phyloP scores from a whole-genome alignment of 1,140 invertebrate species.

The Papilio polytes region DNA sequence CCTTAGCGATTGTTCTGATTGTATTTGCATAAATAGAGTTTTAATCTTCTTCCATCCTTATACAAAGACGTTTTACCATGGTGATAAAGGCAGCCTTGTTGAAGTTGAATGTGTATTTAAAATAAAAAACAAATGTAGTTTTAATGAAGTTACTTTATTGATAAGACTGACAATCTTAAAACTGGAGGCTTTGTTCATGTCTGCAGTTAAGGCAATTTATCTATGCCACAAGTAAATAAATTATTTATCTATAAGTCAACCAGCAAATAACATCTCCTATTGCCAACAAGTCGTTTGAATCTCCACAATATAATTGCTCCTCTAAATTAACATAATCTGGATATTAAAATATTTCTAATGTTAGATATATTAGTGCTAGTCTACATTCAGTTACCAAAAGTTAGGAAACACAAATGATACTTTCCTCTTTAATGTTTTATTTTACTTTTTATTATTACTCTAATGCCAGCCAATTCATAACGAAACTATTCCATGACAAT shows the following conservation, averaged over 20 bases:
- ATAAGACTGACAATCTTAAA: conserved; percentile 81
- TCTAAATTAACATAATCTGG: conserved; percentile 55
- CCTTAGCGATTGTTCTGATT: no score
- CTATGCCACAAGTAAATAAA: conserved; percentile 76
- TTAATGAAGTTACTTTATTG: conserved; percentile 74
- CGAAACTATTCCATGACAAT: conserved; percentile 8
- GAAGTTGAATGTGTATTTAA: not conserved
- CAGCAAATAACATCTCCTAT: conserved; percentile 63
- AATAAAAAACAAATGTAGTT: conserved; percentile 31
- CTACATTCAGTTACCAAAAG: conserved; percentile 63
- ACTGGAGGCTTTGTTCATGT: conserved; percentile 68
- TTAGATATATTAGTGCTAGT: conserved; percentile 66
- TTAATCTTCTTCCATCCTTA: no score
- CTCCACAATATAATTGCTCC: conserved; percentile 45
- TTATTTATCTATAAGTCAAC: conserved; percentile 73
- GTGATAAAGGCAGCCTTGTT: no score
- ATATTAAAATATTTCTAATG: conserved; percentile 63
- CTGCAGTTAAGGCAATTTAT: conserved; percentile 77
- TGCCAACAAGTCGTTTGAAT: conserved; percentile 72
- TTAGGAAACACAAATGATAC: conserved; percentile 57
- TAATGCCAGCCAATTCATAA: conserved; percentile 46
- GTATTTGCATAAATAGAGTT: no score
- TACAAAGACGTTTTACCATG: no score
- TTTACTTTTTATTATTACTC: conserved; percentile 7
- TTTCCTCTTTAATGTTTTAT: not conserved